Conservation (phyloP, 2,113 vertebrate species). For the Lagopus muta region DNA sequence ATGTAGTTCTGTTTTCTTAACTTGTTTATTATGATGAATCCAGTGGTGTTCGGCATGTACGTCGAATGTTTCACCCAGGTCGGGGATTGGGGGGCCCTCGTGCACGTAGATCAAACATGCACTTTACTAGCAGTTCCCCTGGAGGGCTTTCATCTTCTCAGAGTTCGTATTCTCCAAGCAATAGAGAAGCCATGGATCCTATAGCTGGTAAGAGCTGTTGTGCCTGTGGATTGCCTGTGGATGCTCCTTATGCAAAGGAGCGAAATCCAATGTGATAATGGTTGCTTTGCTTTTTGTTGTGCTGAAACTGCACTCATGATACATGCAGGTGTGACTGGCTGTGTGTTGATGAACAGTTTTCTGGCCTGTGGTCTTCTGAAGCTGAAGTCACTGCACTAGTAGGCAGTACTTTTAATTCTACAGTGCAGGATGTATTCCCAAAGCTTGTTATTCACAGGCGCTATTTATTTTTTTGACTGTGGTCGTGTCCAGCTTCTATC, state of each 20-base stretch:
- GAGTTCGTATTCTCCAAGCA: conserved; percentile 98
- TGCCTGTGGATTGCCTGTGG: rapidly evolving
- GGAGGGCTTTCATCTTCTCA: conserved; percentile 97
- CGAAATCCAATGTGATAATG: background rate
- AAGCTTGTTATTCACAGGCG: too few species aligned
- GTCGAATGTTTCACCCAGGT: conserved; percentile 98
- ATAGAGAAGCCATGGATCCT: conserved; percentile 99
- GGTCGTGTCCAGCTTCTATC: background rate
- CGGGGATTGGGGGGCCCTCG: conserved; percentile 95
- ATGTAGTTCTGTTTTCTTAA: conserved; percentile 82
- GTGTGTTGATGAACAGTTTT: background rate
- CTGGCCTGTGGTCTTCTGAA: background rate
- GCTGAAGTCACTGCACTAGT: background rate
- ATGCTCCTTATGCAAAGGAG: background rate
- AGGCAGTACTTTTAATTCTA: background rate
- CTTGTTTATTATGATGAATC: conserved; percentile 88
- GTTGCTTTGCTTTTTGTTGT: background rate
- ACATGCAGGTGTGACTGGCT: rapidly evolving
- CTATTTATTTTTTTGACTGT: background rate
- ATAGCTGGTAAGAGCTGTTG: conserved; percentile 90
- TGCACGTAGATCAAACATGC: conserved; percentile 98
- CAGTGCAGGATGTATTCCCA: background rate
- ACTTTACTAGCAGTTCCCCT: conserved; percentile 98
- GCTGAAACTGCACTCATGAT: background rate
- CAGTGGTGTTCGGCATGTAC: conserved; percentile 97